Base-by-base conservation (phyloP, 2,113 vertebrate species). In the Nymphicus hollandicus region DNA sequence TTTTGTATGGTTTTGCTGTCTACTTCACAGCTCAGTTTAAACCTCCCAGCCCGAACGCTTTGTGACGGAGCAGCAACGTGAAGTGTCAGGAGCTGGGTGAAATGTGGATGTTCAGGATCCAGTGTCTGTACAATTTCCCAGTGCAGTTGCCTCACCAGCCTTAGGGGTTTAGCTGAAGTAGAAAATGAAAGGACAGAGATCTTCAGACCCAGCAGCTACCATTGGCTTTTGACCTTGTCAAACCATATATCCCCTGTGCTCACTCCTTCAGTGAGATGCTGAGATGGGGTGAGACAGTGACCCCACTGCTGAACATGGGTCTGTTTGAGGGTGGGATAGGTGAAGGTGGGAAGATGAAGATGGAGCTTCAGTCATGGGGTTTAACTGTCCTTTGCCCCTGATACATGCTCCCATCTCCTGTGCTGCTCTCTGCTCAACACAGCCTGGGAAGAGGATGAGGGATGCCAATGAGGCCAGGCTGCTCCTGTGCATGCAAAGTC, bases 361-460 rank as follows among this genome's bases (percentile, higher is more conserved):
- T 0, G 13, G 39, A 49, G 33, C 49, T 78, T 14, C 20, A 65
- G 1, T n/a, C 10, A 2, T 13, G 20, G 39, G 28, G 6, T 69
- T 72, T 50, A 6, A 28, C 44, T 37, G 37, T 60, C 13, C 72
- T 93, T 31, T 69, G 18, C 28, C 49, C 28, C 4, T 2, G 2
- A 6, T 1, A 1, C 1, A 35, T 43, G 53, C 65, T 81, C 33
- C 35, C 1, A 0, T 18, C 25, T 60, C 44, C 53, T 5, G 2
- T 0, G 0, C 74, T 29, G 64, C 64, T 29, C 23, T 49, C 1
- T 1, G n/a, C 46, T 69, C 7, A 7, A 22, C 2, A 29, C 50
- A 55, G 61, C 55, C 31, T 1, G 0, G 78, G 44, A 39, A 29
- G 18, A 14, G 60, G 33, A 18, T 0, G 14, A 44, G 49, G 47